Evolutionary conservation across 2,797 vertebrate species (phyloP).

Genomic region (Chelmon rostratus): DNA sequence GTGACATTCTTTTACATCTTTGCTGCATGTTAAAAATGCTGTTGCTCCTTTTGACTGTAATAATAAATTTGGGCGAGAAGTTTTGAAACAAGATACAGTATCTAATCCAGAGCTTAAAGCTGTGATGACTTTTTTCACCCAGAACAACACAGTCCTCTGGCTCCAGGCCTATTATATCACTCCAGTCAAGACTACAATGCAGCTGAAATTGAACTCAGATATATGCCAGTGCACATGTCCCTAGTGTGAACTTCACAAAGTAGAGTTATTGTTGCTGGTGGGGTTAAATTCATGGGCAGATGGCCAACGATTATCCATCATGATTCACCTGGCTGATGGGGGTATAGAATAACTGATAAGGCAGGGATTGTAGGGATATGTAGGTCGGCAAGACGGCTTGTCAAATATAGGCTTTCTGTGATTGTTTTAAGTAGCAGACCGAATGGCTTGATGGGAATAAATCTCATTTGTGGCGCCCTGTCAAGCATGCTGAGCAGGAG

Average conservation of each 20-base stretch:
- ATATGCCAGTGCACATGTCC: conserved; percentile 20
- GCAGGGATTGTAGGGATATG: conserved; percentile 30
- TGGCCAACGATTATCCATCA: conserved; percentile 47
- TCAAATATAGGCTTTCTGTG: conserved; percentile 53
- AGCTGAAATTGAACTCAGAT: conserved; percentile 35
- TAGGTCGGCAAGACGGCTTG: conserved; percentile 19
- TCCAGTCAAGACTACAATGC: conserved; percentile 16
- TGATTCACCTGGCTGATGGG: conserved; percentile 39
- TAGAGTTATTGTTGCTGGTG: conserved; percentile 38
- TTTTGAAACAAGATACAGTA: conserved; percentile 1
- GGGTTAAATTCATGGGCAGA: conserved; percentile 47
- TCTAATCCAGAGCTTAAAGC: conserved; percentile 7
- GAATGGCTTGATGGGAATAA: conserved; percentile 64
- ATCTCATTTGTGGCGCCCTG: conserved; percentile 61
- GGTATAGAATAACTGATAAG: conserved; percentile 31
- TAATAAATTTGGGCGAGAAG: background rate
- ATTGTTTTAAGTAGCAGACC: conserved; percentile 65
- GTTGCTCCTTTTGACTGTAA: background rate
- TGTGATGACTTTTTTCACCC: background rate
- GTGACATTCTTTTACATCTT: background rate
- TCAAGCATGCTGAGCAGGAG: conserved; percentile 60
- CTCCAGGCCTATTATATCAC: conserved; percentile 7
- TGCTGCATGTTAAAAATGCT: background rate
- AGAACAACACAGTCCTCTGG: conserved; percentile 6
- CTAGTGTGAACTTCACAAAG: conserved; percentile 38